These are phyloP conservation scores for Momotus momota DNA, from an alignment of 2,797 vertebrate species.

Conservation along the genomic window DNA sequence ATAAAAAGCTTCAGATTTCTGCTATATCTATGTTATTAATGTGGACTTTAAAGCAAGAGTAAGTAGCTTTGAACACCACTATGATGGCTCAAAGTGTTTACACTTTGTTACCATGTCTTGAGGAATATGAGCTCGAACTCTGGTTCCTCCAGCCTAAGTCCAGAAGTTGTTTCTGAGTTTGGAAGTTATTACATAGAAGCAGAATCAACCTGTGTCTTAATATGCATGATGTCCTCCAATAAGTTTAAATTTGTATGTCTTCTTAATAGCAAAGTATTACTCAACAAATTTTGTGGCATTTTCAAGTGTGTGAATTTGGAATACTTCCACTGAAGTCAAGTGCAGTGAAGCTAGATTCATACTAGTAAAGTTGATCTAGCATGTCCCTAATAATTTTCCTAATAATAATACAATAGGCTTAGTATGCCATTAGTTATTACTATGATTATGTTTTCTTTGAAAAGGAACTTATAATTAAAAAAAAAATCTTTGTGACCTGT, in stretches of 20 bases:
- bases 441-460: not conserved
- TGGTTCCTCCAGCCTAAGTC: not conserved
- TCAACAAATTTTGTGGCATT: not conserved
- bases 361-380: not conserved
- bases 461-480: not conserved
- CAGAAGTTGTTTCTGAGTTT: not conserved
- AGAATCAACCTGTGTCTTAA: not conserved
- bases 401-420: not conserved
- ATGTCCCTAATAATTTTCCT: not conserved
- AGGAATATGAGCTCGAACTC: not conserved
- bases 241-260: not conserved
- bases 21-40: not conserved
- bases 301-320: not conserved
- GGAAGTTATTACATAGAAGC: not conserved
- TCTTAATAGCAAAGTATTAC: not conserved
- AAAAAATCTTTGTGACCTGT: not conserved
- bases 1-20: not conserved
- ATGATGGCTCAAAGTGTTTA: not conserved
- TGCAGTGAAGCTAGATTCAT: not conserved
- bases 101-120: not conserved
- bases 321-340: not conserved
- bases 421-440: not conserved
- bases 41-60: not conserved
- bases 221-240: not conserved
- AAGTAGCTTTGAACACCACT: not conserved